Evolutionary conservation across 1,140 invertebrate genomes (phyloP), one percentile per base, ranked within the genome.

Genomic region (Lepeophtheirus salmonis): DNA sequence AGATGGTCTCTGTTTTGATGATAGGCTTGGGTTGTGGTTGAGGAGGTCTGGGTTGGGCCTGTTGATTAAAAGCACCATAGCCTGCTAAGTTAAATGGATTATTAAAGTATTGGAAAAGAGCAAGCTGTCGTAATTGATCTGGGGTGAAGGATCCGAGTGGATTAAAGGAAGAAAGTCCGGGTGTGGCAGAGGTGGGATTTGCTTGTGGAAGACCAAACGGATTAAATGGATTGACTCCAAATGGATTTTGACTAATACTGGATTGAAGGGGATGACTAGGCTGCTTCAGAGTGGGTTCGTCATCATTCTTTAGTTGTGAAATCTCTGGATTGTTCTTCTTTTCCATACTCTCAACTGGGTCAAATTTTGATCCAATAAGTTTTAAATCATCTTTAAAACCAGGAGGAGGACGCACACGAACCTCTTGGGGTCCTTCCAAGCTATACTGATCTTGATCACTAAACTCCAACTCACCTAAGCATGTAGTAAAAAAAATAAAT

Each of bases 1-100:
- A 87, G 1, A 86, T 64, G 0, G 84, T 87, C 67, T 86, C 82
- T 13, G 83, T 72, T 65, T 80, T 80, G 0, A 65, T 25, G 63
- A 79, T 80, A 0, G 83, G 84, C 63, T 79, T 80, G 0, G 83
- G 84, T 0, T 83, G 83, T 0, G 83, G 84, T 1, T 66, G 55
- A 2, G 65, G 55, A 3, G 26, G 14, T 13, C n/a, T n/a, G 2
- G 2, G 18, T 21, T 24, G 18, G 17, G 51, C 51, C 21, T 52
- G 50, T 22, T 57, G 23, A 25, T n/a, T n/a, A 57, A 57, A 25
- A 23, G 20, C 55, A 6, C 55, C 55, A 26, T 24, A n/a, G 13
- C 55, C 55, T 2, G 17, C 30, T 10, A 41, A n/a, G n/a, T n/a
- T n/a, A 3, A 57, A 25, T 2, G 55, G 55, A 21, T 57, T 57